Percentiles rank a stretch among this genome's conserved stretches.
Evolutionary conservation across 2,888 invertebrate genomes (phyloP).

Genomic region (Ametastegia equiseti): DNA sequence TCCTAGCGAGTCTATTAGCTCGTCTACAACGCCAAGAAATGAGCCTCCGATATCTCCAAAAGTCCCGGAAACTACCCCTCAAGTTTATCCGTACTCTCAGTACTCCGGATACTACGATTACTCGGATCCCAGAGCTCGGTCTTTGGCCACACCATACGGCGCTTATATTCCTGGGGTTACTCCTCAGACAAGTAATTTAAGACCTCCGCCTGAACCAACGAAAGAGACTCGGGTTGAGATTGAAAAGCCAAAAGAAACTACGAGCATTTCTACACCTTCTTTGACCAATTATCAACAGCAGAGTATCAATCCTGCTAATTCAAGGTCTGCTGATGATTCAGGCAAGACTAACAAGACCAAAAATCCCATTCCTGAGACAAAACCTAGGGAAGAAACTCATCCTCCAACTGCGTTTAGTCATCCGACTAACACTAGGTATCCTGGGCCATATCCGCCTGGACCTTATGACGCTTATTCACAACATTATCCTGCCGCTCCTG

Average conservation of each 20-base stretch:
- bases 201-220: conserved; percentile 29
- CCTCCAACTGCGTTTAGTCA: conserved; percentile 72
- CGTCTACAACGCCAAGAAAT: conserved; percentile 24
- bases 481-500: conserved; percentile 72
- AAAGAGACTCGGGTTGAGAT: conserved; percentile 55
- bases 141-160: conserved; percentile 68
- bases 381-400: conserved; percentile 67
- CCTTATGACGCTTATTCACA: conserved; percentile 73
- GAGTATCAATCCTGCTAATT: conserved; percentile 53
- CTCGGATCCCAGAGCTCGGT: conserved; percentile 68
- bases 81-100: conserved; percentile 72
- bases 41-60: not conserved
- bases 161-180: conserved; percentile 69
- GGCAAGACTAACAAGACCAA: conserved; percentile 56
- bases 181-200: conserved; percentile 54
- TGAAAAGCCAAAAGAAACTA: conserved; percentile 53
- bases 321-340: conserved; percentile 59
- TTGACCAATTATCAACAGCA: conserved; percentile 15
- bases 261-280: not conserved
- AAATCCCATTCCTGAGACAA: conserved; percentile 52
- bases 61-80: conserved; percentile 55
- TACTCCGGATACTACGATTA: conserved; percentile 71
- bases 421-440: conserved; percentile 69
- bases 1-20: not conserved
- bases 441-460: conserved; percentile 71